Base-by-base conservation (phyloP, 2,888 invertebrate species). In the Spodoptera picta region DNA sequence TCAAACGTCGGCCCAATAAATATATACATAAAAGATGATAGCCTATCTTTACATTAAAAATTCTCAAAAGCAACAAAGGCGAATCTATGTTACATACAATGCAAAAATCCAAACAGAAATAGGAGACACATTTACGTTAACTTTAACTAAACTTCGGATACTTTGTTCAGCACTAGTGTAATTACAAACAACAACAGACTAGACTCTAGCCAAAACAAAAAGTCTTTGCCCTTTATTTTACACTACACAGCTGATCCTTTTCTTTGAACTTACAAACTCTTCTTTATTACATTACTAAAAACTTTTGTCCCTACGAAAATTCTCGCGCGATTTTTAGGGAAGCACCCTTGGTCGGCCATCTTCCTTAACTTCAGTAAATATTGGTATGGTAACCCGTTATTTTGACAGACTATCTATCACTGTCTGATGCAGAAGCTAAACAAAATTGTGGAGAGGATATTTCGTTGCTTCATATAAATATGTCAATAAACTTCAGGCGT, bases 391-490 rank as follows among this genome's bases (percentile, higher is more conserved):
- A 86, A 86, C 87, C 85, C 84, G 83, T 87, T 88, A 84, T 85
- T 85, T 85, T 79, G 77, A 78, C 70, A 76, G 79, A 80, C 87
- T 83, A 89, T 89, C 85, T 86, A 87, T 90, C 90, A 89, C 79
- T 84, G 89, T 88, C 89, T 79, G 59, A 77, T 74, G 75, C 88
- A 88, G 83, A 79, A 81, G 79, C 81, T 83, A 81, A 69, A 68
- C 79, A 84, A 86, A 83, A 83, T 80, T 74, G 69, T 69, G 72
- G 60, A 54, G 73, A 80, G 85, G 79, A 83, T 86, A 83, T 83
- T 76, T 77, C 60, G 59, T 61, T 67, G 61, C 63, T 69, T 58
- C 69, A 73, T 74, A 79, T 77, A 77, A 82, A 80, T 78, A 79
- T 83, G 81, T 80, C 81, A 81, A 83, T 81, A 75, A 77, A 77